A percentile compares a stretch with the other conserved stretches of the same genome.
Conservation (phyloP, 2,888 invertebrate species). For the Drosophila quinaria region DNA sequence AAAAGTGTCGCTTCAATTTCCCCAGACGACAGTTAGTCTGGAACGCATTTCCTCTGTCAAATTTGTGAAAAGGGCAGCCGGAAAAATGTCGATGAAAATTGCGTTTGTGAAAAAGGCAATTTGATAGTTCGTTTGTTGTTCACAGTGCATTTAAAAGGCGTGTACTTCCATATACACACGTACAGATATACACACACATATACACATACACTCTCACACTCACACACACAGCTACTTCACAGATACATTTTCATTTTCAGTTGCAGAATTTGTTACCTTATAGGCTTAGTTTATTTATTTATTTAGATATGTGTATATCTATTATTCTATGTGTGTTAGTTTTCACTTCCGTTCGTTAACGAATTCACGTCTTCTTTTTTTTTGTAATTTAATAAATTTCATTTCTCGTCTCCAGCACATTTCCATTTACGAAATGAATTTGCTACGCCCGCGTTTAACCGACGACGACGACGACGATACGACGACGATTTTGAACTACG, state of each 20-base stretch:
- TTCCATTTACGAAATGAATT: conserved; percentile 68
- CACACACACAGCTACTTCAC: conserved; percentile 44
- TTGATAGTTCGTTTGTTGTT: conserved; percentile 52
- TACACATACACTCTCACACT: conserved; percentile 36
- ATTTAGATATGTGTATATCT: conserved; percentile 20
- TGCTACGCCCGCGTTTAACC: conserved; percentile 59
- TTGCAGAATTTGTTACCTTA: conserved; percentile 61
- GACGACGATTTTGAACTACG: conserved; percentile 11
- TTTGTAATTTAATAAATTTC: conserved; percentile 77
- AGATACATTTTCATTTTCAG: conserved; percentile 68
- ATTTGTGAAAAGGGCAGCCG: conserved; percentile 29
- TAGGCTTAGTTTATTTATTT: conserved; percentile 58
- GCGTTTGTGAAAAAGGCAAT: conserved; percentile 31
- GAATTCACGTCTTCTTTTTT: conserved; percentile 61
- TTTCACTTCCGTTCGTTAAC: conserved; percentile 70
- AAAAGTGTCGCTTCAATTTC: conserved; percentile 33
- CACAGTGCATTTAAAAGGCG: conserved; percentile 65
- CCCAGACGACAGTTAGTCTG: conserved; percentile 62
- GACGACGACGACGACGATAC: conserved; percentile 52
- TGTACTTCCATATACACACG: conserved; percentile 53
- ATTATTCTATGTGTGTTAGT: conserved; percentile 36
- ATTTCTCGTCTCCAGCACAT: conserved; percentile 63
- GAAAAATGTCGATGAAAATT: conserved; percentile 8
- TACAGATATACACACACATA: conserved; percentile 23
- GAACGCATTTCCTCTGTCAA: conserved; percentile 38